A percentile compares a stretch with the other conserved stretches of the same genome.
Evolutionary conservation across 2,888 invertebrate species (phyloP).

Genomic region (Heliconius hortense): DNA sequence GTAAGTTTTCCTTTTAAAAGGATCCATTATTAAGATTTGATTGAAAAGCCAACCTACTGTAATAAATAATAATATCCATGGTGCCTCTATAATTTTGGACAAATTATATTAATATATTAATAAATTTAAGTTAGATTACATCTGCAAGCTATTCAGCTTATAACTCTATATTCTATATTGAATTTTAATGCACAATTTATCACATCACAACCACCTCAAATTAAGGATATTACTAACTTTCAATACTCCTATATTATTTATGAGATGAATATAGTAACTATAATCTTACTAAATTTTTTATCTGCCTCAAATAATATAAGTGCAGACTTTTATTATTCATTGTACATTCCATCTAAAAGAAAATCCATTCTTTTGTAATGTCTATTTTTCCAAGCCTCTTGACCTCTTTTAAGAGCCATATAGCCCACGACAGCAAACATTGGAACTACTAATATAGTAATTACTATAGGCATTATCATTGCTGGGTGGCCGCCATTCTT

Average conservation of each 20-base stretch:
- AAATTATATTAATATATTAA: conserved; percentile 9
- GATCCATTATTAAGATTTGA: not conserved
- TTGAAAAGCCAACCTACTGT: not conserved
- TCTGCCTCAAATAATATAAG: not conserved
- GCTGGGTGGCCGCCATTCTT: conserved; percentile 76
- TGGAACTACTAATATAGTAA: conserved; percentile 88
- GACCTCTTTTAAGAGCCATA: conserved; percentile 85
- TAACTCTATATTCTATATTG: not conserved
- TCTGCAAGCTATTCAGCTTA: conserved; percentile 10
- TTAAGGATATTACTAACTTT: not conserved
- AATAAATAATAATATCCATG: not conserved
- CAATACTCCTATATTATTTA: not conserved
- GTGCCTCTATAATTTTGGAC: not conserved
- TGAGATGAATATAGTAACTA: not conserved
- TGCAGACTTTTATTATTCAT: conserved; percentile 80
- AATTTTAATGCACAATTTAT: conserved; percentile 14
- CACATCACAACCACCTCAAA: conserved; percentile 17
- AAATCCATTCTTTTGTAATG: conserved; percentile 95
- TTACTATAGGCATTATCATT: conserved; percentile 88
- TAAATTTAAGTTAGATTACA: not conserved
- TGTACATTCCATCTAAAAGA: conserved; percentile 94
- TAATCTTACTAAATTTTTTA: not conserved
- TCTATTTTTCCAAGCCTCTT: conserved; percentile 92
- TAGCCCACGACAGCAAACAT: conserved; percentile 86
- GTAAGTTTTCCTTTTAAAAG: conserved; percentile 17